Conservation (phyloP, 2,797 vertebrate species). For the Okamejei kenojei region DNA sequence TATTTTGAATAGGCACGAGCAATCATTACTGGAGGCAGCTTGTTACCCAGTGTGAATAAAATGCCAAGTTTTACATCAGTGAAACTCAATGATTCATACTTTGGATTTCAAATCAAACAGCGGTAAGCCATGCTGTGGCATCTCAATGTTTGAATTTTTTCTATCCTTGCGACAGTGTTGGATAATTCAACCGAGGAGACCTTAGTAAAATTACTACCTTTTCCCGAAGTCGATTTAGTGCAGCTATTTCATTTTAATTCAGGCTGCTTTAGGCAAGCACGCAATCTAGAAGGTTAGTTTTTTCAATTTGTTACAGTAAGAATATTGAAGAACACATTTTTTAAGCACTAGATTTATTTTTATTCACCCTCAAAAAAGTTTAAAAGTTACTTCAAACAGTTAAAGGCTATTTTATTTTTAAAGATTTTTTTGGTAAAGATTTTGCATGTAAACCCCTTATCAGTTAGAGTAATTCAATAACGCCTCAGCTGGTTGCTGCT, state of each 20-base stretch:
- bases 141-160: constrained; percentile 34
- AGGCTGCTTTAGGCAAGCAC: constrained; percentile 33
- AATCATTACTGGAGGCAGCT: constrained; percentile 65
- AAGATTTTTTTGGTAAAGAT: not conserved
- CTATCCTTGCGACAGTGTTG: constrained; percentile 6
- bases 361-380: constrained; percentile 4
- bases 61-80: constrained; percentile 67
- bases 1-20: constrained; percentile 71
- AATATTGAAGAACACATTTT: not conserved
- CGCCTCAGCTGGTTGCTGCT: not conserved
- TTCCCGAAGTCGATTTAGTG: constrained; percentile 34
- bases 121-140: constrained; percentile 33
- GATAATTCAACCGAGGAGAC: constrained; percentile 34
- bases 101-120: constrained; percentile 40
- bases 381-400: constrained; percentile 8
- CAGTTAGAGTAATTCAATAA: constrained; percentile 23
- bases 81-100: constrained; percentile 69
- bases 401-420: constrained; percentile 12
- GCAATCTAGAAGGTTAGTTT: constrained; percentile 9
- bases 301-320: constrained; percentile 30
- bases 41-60: constrained; percentile 65
- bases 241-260: constrained; percentile 34
- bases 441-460: constrained; percentile 11
- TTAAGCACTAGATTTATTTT: not conserved
- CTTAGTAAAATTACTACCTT: constrained; percentile 33